A percentile compares a stretch with the other conserved stretches of the same genome.
These are phyloP conservation scores for Oceanodroma tethys DNA, from an alignment of 2,113 vertebrate genomes.

Conservation along the genomic window DNA sequence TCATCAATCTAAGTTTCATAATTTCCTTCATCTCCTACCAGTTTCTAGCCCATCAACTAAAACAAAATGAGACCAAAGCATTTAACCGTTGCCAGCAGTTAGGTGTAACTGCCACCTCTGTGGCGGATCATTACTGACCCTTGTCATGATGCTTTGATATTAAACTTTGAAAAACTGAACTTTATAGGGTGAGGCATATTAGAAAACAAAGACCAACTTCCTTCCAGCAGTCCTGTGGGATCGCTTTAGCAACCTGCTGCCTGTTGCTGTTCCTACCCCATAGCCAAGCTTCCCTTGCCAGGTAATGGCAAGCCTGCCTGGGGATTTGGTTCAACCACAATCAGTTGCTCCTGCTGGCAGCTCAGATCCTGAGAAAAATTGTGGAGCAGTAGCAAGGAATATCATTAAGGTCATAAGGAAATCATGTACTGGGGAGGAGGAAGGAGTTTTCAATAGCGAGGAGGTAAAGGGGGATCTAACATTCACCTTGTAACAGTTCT, in stretches of 20 bases:
- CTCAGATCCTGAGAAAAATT: not conserved
- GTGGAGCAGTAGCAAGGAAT: not conserved
- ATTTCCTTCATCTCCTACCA: not conserved
- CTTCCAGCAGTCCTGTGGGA: not conserved
- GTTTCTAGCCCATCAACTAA: not conserved
- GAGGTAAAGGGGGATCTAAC: not conserved
- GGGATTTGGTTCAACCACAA: not conserved
- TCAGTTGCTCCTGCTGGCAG: not conserved
- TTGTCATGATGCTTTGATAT: not conserved
- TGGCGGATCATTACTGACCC: not conserved
- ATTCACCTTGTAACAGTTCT: not conserved
- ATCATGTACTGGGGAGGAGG: not conserved
- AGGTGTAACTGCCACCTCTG: not conserved
- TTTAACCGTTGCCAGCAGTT: not conserved
- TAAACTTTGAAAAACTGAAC: not conserved
- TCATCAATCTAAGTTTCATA: not conserved
- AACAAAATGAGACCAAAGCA: not conserved
- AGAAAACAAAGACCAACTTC: not conserved
- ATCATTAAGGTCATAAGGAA: not conserved
- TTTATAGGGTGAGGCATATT: not conserved
- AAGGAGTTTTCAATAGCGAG: not conserved
- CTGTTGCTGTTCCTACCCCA: not conserved
- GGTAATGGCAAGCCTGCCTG: not conserved
- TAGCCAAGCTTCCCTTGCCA: not conserved
- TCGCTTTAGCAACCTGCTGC: not conserved